phyloP scores from a whole-genome alignment of 1,140 invertebrate genomes.

The Centruroides sculpturatus region DNA sequence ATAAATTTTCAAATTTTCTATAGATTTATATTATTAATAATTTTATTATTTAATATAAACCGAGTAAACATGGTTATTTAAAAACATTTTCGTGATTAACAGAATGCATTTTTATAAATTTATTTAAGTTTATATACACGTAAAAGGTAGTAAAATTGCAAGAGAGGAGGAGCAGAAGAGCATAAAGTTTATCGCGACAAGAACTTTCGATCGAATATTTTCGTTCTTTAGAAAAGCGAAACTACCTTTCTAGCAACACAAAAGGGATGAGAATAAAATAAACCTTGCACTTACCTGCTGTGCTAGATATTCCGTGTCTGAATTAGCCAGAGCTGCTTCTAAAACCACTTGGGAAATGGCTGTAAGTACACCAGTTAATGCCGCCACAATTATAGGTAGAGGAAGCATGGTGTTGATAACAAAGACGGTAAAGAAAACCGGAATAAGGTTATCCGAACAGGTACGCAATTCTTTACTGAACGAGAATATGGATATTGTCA shows the following conservation, averaged over 20 bases:
- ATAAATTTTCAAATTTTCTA: too few species aligned
- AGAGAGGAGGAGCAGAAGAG: too few species aligned
- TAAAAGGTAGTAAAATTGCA: too few species aligned
- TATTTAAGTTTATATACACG: too few species aligned
- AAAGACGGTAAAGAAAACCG: slow-evolving; percentile 25
- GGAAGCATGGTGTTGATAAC: slow-evolving; percentile 25
- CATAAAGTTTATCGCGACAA: neutral
- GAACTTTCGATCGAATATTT: neutral
- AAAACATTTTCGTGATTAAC: too few species aligned
- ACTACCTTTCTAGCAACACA: too few species aligned
- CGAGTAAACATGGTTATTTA: too few species aligned
- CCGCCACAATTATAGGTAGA: slow-evolving; percentile 18
- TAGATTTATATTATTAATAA: too few species aligned
- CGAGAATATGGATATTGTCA: slow-evolving; percentile 17
- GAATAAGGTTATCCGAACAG: slow-evolving; percentile 21
- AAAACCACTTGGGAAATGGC: slow-evolving; percentile 21
- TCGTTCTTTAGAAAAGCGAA: neutral
- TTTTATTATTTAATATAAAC: too few species aligned
- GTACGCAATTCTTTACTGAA: slow-evolving; percentile 6
- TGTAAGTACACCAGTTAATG: slow-evolving; percentile 19
- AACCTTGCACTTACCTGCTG: slow-evolving; percentile 16
- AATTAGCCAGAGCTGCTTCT: slow-evolving; percentile 18
- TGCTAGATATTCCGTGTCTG: slow-evolving; percentile 11
- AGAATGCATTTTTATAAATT: too few species aligned
- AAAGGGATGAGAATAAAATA: neutral